These are phyloP conservation scores for Agapostemon virescens DNA, from an alignment of 2,888 invertebrate genomes.

Conservation along the genomic window DNA sequence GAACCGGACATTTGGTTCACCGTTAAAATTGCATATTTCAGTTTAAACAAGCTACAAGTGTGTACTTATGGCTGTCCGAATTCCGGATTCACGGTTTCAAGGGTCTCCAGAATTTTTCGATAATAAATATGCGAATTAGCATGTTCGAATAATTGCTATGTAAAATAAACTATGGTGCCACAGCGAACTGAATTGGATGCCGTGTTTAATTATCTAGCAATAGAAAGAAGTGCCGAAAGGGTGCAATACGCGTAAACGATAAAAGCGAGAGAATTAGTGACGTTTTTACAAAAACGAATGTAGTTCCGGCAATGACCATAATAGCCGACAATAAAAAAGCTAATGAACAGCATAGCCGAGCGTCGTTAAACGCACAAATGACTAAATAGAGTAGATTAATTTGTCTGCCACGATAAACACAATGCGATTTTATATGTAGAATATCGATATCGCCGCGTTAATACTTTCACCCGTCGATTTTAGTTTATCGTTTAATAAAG, in stretches of 20 bases:
- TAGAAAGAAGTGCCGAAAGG: background rate
- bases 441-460: conserved; percentile 26
- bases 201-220: background rate
- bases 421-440: conserved; percentile 3
- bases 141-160: background rate
- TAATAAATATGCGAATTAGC: background rate
- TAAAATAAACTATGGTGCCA: background rate
- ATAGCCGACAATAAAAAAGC: background rate
- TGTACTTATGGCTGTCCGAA: background rate
- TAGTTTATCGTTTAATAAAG: conserved; percentile 24
- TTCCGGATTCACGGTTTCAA: background rate
- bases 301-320: background rate
- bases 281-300: background rate
- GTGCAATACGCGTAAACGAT: background rate
- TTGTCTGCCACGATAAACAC: conserved; percentile 12
- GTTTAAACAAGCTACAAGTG: background rate
- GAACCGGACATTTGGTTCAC: background rate
- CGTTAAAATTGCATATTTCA: background rate
- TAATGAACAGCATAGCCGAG: background rate
- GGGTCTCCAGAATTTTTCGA: background rate
- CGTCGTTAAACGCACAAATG: background rate
- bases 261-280: background rate
- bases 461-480: conserved; percentile 32
- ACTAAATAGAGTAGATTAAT: conserved; percentile 28
- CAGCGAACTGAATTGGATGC: background rate